A percentile compares a stretch with the other conserved stretches of the same genome.
Evolutionary conservation across 2,888 invertebrate species (phyloP).

Genomic region (Ethmia dodecea): DNA sequence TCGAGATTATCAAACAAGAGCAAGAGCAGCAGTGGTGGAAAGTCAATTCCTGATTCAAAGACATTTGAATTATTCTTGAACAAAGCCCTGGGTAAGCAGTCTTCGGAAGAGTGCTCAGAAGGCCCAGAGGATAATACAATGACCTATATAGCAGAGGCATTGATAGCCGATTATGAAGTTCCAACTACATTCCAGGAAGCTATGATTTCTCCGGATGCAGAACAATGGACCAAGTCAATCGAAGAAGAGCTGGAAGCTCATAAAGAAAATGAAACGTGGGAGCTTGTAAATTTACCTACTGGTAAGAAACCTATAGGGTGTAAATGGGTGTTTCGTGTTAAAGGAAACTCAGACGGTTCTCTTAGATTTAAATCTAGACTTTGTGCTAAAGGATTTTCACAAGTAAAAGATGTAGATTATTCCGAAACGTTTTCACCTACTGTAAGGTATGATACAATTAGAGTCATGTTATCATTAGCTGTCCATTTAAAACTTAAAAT

Average conservation of each 20-base stretch:
- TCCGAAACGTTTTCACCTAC: slow-evolving; percentile 13
- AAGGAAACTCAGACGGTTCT: slow-evolving; percentile 1
- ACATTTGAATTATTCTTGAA: too few species aligned
- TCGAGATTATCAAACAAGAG: too few species aligned
- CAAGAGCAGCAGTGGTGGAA: too few species aligned
- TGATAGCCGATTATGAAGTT: too few species aligned
- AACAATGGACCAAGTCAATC: slow-evolving; percentile 7
- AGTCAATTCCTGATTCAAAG: too few species aligned
- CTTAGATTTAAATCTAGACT: slow-evolving; percentile 9
- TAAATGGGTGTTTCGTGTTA: slow-evolving; percentile 10
- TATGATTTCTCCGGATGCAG: too few species aligned
- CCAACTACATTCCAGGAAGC: too few species aligned
- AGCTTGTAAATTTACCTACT: slow-evolving; percentile 3
- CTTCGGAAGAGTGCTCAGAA: too few species aligned
- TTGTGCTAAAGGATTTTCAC: slow-evolving; percentile 10
- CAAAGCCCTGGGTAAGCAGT: too few species aligned
- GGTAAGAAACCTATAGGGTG: slow-evolving; percentile 3
- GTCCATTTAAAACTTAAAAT: slow-evolving; percentile 4
- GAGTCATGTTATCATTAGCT: slow-evolving; percentile 10
- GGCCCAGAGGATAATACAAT: too few species aligned
- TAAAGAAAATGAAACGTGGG: slow-evolving; percentile 8
- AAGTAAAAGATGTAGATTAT: slow-evolving; percentile 7
- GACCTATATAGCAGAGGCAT: too few species aligned
- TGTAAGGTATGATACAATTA: slow-evolving; percentile 12
- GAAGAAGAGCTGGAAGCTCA: slow-evolving; percentile 6